These are phyloP conservation scores for Parthenolecanium corni DNA, from an alignment of 2,888 invertebrate genomes.

Conservation along the genomic window DNA sequence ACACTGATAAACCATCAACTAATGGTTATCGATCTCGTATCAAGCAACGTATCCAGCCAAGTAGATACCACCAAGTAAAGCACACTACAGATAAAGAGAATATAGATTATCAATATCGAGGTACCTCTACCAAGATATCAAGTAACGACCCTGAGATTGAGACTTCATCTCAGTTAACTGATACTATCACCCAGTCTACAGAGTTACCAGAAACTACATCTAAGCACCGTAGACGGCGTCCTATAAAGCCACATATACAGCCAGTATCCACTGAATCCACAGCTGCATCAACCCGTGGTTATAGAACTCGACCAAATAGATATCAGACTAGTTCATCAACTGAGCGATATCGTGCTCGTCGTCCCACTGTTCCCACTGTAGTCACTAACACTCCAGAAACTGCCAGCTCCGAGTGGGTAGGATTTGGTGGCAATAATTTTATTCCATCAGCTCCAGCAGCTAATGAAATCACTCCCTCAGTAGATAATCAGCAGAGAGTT, in stretches of 20 bases:
- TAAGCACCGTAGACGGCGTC: slow-evolving; percentile 14
- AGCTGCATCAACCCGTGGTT: slow-evolving; percentile 19
- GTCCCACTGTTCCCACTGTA: slow-evolving; percentile 36
- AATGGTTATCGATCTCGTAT: neutral
- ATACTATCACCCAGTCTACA: slow-evolving; percentile 12
- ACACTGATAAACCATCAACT: neutral
- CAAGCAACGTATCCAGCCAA: slow-evolving; percentile 17
- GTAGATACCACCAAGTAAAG: slow-evolving; percentile 15
- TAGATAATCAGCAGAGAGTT: slow-evolving; percentile 23
- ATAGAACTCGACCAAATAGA: slow-evolving; percentile 22
- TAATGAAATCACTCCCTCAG: slow-evolving; percentile 31
- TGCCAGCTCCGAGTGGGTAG: slow-evolving; percentile 1
- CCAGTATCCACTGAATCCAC: slow-evolving; percentile 11
- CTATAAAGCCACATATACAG: neutral
- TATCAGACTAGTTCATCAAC: slow-evolving; percentile 21
- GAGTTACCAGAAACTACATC: slow-evolving; percentile 4
- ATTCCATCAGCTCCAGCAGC: slow-evolving; percentile 31
- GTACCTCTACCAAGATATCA: neutral
- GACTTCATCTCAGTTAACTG: neutral
- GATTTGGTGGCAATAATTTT: slow-evolving; percentile 26
- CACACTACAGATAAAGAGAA: slow-evolving; percentile 23
- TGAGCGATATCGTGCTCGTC: slow-evolving; percentile 31
- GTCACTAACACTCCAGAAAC: slow-evolving; percentile 32
- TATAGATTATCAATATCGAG: neutral
- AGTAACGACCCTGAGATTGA: neutral